phyloP scores from a whole-genome alignment of 1,140 invertebrate species.

The Oryctes rhinoceros region DNA sequence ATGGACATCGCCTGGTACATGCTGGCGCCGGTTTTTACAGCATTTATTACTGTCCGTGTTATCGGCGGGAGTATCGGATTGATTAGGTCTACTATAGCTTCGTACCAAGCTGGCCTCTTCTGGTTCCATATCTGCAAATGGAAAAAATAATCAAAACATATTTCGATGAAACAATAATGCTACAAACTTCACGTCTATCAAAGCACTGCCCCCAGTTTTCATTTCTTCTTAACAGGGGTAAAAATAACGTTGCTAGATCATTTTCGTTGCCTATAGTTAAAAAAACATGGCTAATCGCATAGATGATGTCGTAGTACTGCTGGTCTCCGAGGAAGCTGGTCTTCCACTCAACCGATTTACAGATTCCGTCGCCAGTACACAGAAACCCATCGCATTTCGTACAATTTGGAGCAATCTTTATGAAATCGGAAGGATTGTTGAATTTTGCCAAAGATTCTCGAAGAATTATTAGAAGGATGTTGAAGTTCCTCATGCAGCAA shows the following conservation, averaged over 20 bases:
- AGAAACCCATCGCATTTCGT: slow-evolving; percentile 71
- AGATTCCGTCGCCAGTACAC: slow-evolving; percentile 65
- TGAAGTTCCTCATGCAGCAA: slow-evolving; percentile 71
- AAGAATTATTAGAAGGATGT: slow-evolving; percentile 60
- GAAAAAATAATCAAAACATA: not conserved
- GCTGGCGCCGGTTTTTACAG: slow-evolving; percentile 74
- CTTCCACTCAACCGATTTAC: slow-evolving; percentile 51
- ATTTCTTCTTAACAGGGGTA: slow-evolving; percentile 67
- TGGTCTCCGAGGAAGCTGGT: not conserved
- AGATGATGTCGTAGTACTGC: slow-evolving; percentile 59
- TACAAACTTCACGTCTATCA: slow-evolving; percentile 73
- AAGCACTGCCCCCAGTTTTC: slow-evolving; percentile 72
- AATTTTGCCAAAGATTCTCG: slow-evolving; percentile 49
- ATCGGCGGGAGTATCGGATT: slow-evolving; percentile 69
- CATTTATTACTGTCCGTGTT: slow-evolving; percentile 70
- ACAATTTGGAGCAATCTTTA: not conserved
- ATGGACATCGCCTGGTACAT: slow-evolving; percentile 80
- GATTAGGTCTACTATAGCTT: slow-evolving; percentile 71
- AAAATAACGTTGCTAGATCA: slow-evolving; percentile 69
- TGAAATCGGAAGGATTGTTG: not conserved
- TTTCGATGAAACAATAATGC: not conserved
- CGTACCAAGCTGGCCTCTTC: slow-evolving; percentile 75
- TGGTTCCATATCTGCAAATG: slow-evolving; percentile 75
- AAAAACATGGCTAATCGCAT: slow-evolving; percentile 62
- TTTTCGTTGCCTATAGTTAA: slow-evolving; percentile 67